These are phyloP conservation scores for Monomorium pharaonis DNA, from an alignment of 1,140 invertebrate species.

Conservation along the genomic window DNA sequence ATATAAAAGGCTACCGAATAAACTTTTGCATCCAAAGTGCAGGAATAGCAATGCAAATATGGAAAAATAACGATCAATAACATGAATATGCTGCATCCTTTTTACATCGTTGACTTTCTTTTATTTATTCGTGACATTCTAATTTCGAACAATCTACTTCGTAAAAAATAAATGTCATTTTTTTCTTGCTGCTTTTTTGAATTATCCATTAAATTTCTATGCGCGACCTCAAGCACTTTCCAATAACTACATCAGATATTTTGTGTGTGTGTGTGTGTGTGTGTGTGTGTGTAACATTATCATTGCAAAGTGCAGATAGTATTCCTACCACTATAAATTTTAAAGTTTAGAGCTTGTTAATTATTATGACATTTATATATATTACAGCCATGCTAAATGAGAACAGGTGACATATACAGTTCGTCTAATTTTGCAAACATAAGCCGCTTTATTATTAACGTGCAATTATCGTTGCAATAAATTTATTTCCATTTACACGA, in stretches of 20 bases:
- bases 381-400: background rate
- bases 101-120: background rate
- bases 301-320: background rate
- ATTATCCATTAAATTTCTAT: background rate
- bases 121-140: background rate
- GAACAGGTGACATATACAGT: background rate
- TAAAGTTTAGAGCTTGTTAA: background rate
- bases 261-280: no score
- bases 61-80: background rate
- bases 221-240: background rate
- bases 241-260: background rate
- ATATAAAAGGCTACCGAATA: background rate
- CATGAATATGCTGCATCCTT: background rate
- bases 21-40: background rate
- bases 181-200: background rate
- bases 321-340: slow-evolving; percentile 34
- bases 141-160: background rate
- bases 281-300: background rate
- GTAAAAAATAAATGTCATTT: background rate
- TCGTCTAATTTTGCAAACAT: slow-evolving; percentile 23
- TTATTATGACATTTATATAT: slow-evolving; percentile 6
- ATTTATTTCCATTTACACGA: background rate
- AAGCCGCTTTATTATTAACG: slow-evolving; percentile 25
- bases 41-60: background rate
- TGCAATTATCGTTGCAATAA: background rate